Evolutionary conservation across 2,797 vertebrate genomes (phyloP).

Genomic region (Oreortyx pictus): DNA sequence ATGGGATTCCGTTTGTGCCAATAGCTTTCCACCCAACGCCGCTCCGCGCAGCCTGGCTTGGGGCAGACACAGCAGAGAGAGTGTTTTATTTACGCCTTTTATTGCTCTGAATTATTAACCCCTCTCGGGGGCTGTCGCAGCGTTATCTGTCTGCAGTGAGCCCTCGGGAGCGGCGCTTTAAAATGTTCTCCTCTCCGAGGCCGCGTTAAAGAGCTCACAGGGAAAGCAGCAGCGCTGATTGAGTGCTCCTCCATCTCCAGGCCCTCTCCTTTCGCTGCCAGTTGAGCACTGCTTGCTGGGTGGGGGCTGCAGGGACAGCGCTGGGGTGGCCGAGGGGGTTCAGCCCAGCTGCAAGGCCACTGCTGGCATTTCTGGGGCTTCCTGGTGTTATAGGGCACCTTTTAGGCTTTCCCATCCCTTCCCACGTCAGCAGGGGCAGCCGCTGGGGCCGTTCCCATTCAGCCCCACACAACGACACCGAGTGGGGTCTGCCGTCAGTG

Average conservation of each 20-base stretch:
- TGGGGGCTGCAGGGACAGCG: no score
- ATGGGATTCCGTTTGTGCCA: neutral
- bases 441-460: neutral
- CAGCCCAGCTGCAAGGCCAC: neutral
- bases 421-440: fast-evolving
- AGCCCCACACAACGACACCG: fast-evolving
- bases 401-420: neutral
- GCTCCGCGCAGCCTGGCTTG: neutral
- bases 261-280: neutral
- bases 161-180: neutral
- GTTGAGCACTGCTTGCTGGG: no score
- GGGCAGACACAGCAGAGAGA: neutral
- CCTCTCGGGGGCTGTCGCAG: neutral
- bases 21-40: fast-evolving
- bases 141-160: neutral
- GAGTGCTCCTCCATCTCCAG: neutral
- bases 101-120: neutral
- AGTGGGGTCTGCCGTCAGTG: no score
- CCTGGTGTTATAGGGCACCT: neutral
- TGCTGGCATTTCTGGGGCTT: neutral
- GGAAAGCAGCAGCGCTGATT: neutral
- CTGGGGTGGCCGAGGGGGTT: neutral
- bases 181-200: neutral
- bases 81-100: neutral
- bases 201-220: fast-evolving